Base-by-base conservation (phyloP, 2,797 vertebrate species). In the Xenentodon cancila region DNA sequence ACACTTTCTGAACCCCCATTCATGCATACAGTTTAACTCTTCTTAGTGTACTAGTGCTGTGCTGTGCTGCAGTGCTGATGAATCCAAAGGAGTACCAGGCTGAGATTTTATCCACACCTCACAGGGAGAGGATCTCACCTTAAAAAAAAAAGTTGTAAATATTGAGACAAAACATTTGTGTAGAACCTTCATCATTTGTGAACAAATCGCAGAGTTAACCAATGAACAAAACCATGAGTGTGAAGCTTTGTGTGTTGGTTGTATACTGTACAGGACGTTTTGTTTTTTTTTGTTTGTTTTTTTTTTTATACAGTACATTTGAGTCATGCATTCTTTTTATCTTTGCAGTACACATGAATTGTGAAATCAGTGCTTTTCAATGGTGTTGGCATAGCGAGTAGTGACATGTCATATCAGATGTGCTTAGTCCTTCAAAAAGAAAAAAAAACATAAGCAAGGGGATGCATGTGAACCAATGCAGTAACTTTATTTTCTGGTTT, bases 381-480 rank as follows among this genome's bases (percentile, higher is more conserved):
- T 89, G 86, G 85, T 87, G 88, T 93, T 87, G 88, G 86, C 88
- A 74, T 91, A 92, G 90, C 85, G 79, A 89, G 75, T 91, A 90
- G 90, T 91, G 86, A 66, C 81, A 84, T 84, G 81, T 91, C 84
- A 87, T 90, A 82, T 90, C 91, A 82, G 71, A 90, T 91, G 90
- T 93, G 88, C 88, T 87, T 90, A 89, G 84, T 92, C 79, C 76
- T 68, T 78, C 69, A 40, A 57, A 58, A 49, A 47, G 1, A n/a
- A 34, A 57, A 53, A 53, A 58, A 21, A 49, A 8, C 12, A 49
- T 21, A 66, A 81, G 46, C 51, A 19, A 70, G 81, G 86, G 86
- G 87, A 70, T 92, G 91, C 92, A 93, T 93, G 93, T 89, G 80
- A 92, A 91, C 79, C 88, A 92, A 92, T 92, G 91, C 93, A 93